Evolutionary conservation across 2,113 vertebrate species (phyloP).

Genomic region (Paracanthobrama guichenoti): DNA sequence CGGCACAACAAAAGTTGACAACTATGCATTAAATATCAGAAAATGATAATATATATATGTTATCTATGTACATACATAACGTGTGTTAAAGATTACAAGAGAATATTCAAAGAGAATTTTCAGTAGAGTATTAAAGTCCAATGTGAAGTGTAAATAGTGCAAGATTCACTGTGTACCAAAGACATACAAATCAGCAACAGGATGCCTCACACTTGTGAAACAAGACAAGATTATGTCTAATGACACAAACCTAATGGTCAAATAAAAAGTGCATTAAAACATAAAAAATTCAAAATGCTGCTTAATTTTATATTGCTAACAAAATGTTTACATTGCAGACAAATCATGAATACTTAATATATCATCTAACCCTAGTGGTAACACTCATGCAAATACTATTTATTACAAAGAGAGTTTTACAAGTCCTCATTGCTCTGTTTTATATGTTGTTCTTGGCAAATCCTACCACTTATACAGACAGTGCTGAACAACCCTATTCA

Average conservation of each 20-base stretch:
- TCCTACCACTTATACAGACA: conserved; percentile 66
- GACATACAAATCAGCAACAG: background rate
- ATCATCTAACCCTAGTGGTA: background rate
- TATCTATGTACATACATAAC: background rate
- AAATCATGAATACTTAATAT: background rate
- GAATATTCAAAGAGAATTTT: background rate
- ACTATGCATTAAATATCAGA: background rate
- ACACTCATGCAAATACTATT: background rate
- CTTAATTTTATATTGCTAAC: background rate
- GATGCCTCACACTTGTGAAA: background rate
- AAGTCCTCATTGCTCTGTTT: background rate
- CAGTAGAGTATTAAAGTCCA: background rate
- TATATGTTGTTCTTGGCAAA: background rate
- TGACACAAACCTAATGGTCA: too few species aligned
- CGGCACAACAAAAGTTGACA: background rate
- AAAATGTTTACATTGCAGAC: background rate
- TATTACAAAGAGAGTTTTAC: background rate
- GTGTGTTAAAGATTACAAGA: background rate
- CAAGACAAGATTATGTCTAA: background rate
- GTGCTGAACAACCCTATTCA: conserved; percentile 82
- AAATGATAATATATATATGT: background rate
- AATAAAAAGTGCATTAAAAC: too few species aligned
- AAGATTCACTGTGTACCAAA: background rate
- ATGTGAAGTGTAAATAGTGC: background rate
- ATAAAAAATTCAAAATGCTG: background rate